Evolutionary conservation across 2,797 vertebrate genomes (phyloP).

Genomic region (Austrolebias charrua): DNA sequence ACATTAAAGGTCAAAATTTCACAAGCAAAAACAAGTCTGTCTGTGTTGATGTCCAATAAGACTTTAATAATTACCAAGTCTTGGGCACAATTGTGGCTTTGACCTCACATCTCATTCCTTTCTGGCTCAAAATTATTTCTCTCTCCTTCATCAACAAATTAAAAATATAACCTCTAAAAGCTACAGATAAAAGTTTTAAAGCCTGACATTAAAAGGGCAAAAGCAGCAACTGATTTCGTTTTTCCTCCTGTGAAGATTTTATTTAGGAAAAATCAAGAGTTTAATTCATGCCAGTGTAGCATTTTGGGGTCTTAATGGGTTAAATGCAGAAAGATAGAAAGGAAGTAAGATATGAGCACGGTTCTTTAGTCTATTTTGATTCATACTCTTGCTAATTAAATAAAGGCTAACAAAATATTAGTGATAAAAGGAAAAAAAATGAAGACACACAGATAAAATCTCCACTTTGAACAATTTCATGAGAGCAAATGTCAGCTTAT

Average conservation of each 20-base stretch:
- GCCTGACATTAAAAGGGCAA: too few relatives aligned
- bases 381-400: constrained; percentile 17
- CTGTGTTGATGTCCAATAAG: not conserved
- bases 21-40: too few relatives aligned
- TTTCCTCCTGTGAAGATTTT: too few relatives aligned
- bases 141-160: constrained; percentile 15
- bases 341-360: not conserved
- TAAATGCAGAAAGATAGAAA: constrained; percentile 5
- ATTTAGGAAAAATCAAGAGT: not conserved
- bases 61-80: constrained; percentile 11
- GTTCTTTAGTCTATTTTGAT: not conserved
- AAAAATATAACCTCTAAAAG: not conserved
- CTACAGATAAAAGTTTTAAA: not conserved
- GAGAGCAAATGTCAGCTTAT: constrained; percentile 5
- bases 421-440: not conserved
- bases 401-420: constrained; percentile 1
- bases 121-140: constrained; percentile 8
- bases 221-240: not conserved
- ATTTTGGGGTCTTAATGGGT: not conserved
- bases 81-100: not conserved
- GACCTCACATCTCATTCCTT: constrained; percentile 2
- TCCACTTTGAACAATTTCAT: constrained; percentile 3
- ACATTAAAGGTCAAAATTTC: too few relatives aligned
- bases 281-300: not conserved
- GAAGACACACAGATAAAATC: constrained; percentile 5